These are phyloP conservation scores for Abrostola tripartita DNA, from an alignment of 2,888 invertebrate genomes.

Conservation along the genomic window DNA sequence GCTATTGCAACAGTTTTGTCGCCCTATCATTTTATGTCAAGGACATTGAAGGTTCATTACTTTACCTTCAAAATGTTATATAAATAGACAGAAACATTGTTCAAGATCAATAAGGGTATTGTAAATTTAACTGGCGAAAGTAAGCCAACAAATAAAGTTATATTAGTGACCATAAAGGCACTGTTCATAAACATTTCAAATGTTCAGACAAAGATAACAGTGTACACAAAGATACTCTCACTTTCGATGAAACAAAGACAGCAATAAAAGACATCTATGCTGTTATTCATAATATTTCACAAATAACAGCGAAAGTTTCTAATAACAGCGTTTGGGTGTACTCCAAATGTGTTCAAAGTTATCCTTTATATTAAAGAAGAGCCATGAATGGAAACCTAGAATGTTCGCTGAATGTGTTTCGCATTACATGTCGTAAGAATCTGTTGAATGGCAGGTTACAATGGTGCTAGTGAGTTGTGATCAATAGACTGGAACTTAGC, in stretches of 20 bases:
- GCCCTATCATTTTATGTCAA: too few relatives aligned
- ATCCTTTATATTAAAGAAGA: slow-evolving; percentile 18
- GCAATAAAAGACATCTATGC: slow-evolving; percentile 20
- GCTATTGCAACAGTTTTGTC: too few relatives aligned
- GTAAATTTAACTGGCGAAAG: slow-evolving; percentile 26
- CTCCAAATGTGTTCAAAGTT: slow-evolving; percentile 41
- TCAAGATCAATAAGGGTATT: slow-evolving; percentile 10
- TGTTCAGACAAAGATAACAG: slow-evolving; percentile 23
- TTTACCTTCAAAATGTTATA: background rate
- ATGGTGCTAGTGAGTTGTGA: slow-evolving; percentile 1
- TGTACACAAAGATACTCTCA: slow-evolving; percentile 31
- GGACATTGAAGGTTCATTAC: too few relatives aligned
- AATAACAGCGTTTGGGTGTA: slow-evolving; percentile 38
- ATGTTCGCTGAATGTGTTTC: slow-evolving; percentile 11
- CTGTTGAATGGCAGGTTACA: slow-evolving; percentile 1
- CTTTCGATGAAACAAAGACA: slow-evolving; percentile 31
- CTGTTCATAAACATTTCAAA: slow-evolving; percentile 27
- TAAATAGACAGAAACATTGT: slow-evolving; percentile 7
- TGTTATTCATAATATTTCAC: slow-evolving; percentile 25
- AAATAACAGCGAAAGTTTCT: slow-evolving; percentile 48
- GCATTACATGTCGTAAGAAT: background rate
- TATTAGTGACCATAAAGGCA: slow-evolving; percentile 37
- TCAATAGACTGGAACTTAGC: background rate
- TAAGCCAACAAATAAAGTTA: slow-evolving; percentile 21
- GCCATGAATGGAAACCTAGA: slow-evolving; percentile 22